Percentiles rank a stretch among this genome's conserved stretches.
Evolutionary conservation across 2,888 invertebrate species (phyloP).

Genomic region (Lochmaea crataegi): DNA sequence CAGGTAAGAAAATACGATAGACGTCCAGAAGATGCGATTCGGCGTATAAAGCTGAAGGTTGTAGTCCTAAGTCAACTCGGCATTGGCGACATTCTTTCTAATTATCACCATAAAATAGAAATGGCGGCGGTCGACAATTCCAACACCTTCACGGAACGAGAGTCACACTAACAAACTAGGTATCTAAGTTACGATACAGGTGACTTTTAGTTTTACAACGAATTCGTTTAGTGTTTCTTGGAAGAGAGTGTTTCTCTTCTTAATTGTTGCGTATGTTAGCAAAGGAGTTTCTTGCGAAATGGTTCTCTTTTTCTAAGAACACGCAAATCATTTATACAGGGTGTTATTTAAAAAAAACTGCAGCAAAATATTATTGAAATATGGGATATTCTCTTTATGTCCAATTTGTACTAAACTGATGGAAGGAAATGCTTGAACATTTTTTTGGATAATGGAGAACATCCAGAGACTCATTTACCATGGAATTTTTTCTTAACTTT

Average conservation of each 20-base stretch:
- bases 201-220: conserved; percentile 47
- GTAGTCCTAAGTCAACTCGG: conserved; percentile 53
- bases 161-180: conserved; percentile 33
- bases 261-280: conserved; percentile 30
- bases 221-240: conserved; percentile 34
- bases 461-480: too few relatives aligned
- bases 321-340: too few relatives aligned
- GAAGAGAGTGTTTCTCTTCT: conserved; percentile 23
- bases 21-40: conserved; percentile 33
- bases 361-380: too few relatives aligned
- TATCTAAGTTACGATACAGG: conserved; percentile 34
- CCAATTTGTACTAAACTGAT: too few relatives aligned
- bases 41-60: conserved; percentile 45
- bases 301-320: neutral
- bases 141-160: conserved; percentile 54
- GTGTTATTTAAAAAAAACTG: too few relatives aligned
- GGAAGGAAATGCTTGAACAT: too few relatives aligned
- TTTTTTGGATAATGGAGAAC: too few relatives aligned
- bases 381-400: too few relatives aligned
- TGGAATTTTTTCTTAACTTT: too few relatives aligned
- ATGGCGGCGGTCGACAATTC: conserved; percentile 53
- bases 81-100: conserved; percentile 58
- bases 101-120: conserved; percentile 59
- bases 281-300: neutral
- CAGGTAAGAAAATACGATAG: conserved; percentile 25